Conservation (phyloP, 2,797 vertebrate genomes). For the Onychomys arenicola region DNA sequence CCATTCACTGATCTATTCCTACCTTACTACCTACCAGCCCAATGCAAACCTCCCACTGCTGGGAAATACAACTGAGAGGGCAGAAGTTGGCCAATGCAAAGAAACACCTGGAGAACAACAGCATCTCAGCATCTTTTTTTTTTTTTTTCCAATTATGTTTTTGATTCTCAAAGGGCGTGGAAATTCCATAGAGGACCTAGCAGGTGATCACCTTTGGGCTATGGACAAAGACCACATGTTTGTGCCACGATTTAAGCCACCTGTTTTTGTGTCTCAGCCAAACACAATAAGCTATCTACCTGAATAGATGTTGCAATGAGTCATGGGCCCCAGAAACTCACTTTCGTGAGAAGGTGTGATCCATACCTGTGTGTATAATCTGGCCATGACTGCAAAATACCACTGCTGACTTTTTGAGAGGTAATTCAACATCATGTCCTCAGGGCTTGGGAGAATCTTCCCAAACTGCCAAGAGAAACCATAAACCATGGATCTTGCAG, state of each 20-base stretch:
- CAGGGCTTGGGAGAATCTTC: constrained; percentile 13
- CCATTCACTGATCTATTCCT: not conserved
- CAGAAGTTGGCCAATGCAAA: constrained; percentile 61
- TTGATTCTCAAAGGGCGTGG: constrained; percentile 71
- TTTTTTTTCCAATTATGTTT: constrained; percentile 70
- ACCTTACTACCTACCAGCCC: not conserved
- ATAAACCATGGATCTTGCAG: not conserved
- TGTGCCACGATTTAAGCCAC: constrained; percentile 65
- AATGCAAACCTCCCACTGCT: constrained; percentile 15
- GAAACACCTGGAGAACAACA: constrained; percentile 78
- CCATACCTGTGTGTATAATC: not conserved
- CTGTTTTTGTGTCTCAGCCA: constrained; percentile 75
- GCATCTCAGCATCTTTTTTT: constrained; percentile 18
- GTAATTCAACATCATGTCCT: constrained; percentile 20
- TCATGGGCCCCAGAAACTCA: constrained; percentile 67
- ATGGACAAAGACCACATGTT: constrained; percentile 76
- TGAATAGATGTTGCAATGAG: constrained; percentile 66
- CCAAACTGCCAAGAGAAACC: constrained; percentile 22
- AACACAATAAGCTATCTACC: constrained; percentile 62
- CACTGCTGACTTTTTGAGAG: constrained; percentile 62
- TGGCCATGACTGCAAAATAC: constrained; percentile 48
- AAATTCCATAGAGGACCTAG: constrained; percentile 71
- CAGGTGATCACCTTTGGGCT: constrained; percentile 82
- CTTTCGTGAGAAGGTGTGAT: constrained; percentile 66
- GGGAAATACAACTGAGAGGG: constrained; percentile 32